Conservation (phyloP, 2,113 vertebrate genomes). For the Dipodomys stephensi region DNA sequence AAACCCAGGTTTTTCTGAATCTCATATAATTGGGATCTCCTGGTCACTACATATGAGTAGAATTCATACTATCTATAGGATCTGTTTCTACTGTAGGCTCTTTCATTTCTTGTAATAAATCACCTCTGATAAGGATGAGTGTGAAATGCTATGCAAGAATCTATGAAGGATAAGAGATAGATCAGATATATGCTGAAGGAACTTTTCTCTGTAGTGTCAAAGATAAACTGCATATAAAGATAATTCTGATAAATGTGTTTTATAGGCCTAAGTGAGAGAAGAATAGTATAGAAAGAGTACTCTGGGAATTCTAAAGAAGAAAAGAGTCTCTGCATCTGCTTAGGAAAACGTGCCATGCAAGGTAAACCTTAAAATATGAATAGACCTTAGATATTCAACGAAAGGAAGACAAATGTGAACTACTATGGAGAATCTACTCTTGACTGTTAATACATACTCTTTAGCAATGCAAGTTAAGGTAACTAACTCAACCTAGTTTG, state of each 20-base stretch:
- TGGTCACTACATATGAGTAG: not conserved
- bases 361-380: not conserved
- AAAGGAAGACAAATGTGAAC: not conserved
- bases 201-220: constrained; percentile 34
- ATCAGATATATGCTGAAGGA: constrained; percentile 19
- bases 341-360: constrained; percentile 14
- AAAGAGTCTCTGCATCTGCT: not conserved
- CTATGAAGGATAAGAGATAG: constrained; percentile 45
- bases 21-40: not conserved
- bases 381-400: constrained; percentile 14
- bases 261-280: constrained; percentile 29
- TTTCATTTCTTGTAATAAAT: constrained; percentile 6
- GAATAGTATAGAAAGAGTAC: constrained; percentile 32
- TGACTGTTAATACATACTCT: not conserved
- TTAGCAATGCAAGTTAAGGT: not conserved
- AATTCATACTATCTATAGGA: not conserved
- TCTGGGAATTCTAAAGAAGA: not conserved
- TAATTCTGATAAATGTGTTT: constrained; percentile 15
- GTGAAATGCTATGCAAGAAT: not conserved
- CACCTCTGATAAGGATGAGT: constrained; percentile 26
- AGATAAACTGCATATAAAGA: constrained; percentile 28
- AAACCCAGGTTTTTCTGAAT: constrained; percentile 2
- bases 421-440: not conserved
- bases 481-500: not conserved
- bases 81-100: constrained; percentile 10